A percentile compares a stretch with the other conserved stretches of the same genome.
phyloP scores from a whole-genome alignment of 2,113 vertebrate genomes.

The Daubentonia madagascariensis region DNA sequence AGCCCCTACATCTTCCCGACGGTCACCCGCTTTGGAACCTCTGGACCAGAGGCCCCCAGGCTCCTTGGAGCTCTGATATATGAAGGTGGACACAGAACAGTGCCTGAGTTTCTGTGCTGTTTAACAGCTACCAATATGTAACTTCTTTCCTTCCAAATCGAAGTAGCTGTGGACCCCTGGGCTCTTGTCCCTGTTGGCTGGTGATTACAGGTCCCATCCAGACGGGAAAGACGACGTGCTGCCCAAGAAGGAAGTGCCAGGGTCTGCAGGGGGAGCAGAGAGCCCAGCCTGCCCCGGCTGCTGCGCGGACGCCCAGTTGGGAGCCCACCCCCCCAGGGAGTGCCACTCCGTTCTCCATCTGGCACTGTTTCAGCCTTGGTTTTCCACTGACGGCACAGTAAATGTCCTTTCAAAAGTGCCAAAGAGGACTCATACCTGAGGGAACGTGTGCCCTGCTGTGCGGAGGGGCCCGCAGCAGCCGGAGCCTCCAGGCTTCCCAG shows the following conservation, averaged over 20 bases:
- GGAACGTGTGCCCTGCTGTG: background rate
- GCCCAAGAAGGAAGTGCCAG: background rate
- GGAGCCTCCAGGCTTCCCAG: rapidly evolving
- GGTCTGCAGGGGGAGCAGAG: background rate
- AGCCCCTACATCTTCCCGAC: background rate
- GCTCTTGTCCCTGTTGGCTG: background rate
- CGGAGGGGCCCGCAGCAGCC: background rate
- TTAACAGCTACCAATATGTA: background rate
- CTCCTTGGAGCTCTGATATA: background rate
- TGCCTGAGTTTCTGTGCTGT: background rate
- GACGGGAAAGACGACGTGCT: background rate
- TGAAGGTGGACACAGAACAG: background rate
- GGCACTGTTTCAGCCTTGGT: background rate
- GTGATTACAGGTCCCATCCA: background rate
- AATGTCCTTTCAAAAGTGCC: background rate
- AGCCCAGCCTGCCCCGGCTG: no score
- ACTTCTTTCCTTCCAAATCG: background rate
- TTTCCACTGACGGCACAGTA: background rate
- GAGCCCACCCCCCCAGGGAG: background rate
- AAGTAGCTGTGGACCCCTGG: background rate
- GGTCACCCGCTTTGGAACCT: background rate
- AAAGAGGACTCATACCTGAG: background rate
- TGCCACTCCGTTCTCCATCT: background rate
- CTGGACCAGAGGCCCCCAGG: background rate
- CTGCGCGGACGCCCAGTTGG: background rate